Conservation (phyloP, 2,888 invertebrate genomes). For the Operophtera brumata region DNA sequence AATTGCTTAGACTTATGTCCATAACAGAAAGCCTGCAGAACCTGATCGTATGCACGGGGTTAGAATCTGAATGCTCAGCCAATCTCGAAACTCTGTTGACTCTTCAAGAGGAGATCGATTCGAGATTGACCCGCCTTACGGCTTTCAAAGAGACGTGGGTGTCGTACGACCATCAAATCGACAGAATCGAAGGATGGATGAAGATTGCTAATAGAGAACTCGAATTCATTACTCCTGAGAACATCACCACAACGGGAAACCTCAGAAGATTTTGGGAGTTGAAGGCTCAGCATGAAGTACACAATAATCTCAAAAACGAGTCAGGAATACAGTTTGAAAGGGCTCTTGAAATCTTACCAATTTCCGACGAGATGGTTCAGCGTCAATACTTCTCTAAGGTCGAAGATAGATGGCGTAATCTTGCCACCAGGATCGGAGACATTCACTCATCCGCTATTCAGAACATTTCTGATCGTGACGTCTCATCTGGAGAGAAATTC, state of each 20-base stretch:
- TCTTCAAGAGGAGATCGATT: constrained; percentile 88
- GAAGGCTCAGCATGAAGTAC: constrained; percentile 92
- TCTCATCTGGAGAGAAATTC: constrained; percentile 87
- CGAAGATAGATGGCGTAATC: constrained; percentile 87
- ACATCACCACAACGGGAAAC: constrained; percentile 84
- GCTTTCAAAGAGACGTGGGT: constrained; percentile 90
- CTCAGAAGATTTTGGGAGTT: constrained; percentile 93
- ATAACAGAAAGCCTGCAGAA: constrained; percentile 88
- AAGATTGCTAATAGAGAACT: constrained; percentile 86
- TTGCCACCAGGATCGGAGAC: constrained; percentile 82
- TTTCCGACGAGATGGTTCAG: constrained; percentile 92
- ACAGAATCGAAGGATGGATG: constrained; percentile 89
- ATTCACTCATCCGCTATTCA: constrained; percentile 85
- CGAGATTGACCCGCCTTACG: constrained; percentile 84
- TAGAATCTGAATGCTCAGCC: constrained; percentile 87
- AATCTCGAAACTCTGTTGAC: constrained; percentile 86
- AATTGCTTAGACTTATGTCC: constrained; percentile 86
- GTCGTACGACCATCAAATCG: constrained; percentile 86
- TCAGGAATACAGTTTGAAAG: constrained; percentile 87
- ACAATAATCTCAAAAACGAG: constrained; percentile 88
- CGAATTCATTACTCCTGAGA: constrained; percentile 83
- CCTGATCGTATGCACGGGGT: constrained; percentile 86
- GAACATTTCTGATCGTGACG: constrained; percentile 86
- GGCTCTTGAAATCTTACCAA: constrained; percentile 87
- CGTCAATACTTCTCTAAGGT: constrained; percentile 88